Base-by-base conservation (phyloP, 2,797 vertebrate species). In the Phrynocephalus forsythii region DNA sequence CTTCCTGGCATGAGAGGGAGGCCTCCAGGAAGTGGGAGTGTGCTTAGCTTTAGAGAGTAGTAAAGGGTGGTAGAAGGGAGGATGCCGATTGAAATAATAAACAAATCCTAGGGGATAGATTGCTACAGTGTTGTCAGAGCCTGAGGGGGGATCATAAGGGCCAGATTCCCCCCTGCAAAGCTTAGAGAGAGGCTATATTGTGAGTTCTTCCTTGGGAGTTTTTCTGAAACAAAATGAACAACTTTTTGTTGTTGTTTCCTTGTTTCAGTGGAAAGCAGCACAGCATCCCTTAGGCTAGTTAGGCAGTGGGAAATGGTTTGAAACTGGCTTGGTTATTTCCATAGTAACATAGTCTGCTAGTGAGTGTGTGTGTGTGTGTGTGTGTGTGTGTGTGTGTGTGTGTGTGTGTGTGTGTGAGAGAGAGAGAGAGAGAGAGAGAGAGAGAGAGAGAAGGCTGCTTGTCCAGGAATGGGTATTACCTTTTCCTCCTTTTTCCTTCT, bases 1-100 rank as follows among this genome's bases (percentile, higher is more conserved):
- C 67, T 92, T 87, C 22, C 95, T 94, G 92, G 90, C 22, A 0
- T 89, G 93, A 93, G 95, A 96, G 38, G 97, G 95, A 96, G 97
- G 97, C 97, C 96, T 97, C 94, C 98, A 97, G 98, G 98, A 99
- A 99, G 96, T 98, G 98, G 97, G 98, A 98, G 98, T 98, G 97
- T 95, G 96, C 95, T 92, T 93, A 96, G 95, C 97, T 95, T 95
- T 92, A 90, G 93, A 96, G 94, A 94, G 90, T 95, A 91, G 95
- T 95, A 96, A 96, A 96, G 96, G 96, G 93, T 96, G 97, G 95
- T 97, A 97, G 97, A 97, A 97, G 97, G 97, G 97, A 98, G 98
- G 98, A 97, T 98, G 97, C 97, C 95, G 98, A 98, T 98, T 98
- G 97, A 97, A 99, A 98, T 98, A 99, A 99, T 98, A 99, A 99